Evolutionary conservation across 2,888 invertebrate genomes (phyloP).

Genomic region (Sinentomon sp.): DNA sequence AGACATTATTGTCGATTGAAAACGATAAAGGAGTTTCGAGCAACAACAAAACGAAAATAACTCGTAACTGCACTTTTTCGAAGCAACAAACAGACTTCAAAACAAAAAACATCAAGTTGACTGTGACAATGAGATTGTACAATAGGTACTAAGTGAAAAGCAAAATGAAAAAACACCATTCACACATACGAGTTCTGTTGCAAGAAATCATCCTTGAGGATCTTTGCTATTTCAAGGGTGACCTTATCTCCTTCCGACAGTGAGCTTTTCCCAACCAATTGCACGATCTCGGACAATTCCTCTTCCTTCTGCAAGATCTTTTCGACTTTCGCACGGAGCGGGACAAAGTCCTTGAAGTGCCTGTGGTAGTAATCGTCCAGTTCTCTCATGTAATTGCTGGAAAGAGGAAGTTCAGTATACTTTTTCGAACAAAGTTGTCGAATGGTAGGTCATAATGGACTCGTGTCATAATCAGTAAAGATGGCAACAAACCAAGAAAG

Average conservation of each 20-base stretch:
- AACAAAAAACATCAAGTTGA: no score
- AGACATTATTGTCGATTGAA: no score
- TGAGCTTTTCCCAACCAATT: slow-evolving; percentile 94
- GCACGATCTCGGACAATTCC: slow-evolving; percentile 97
- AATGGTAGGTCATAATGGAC: neutral
- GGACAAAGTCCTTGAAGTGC: slow-evolving; percentile 87
- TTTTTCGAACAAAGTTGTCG: neutral
- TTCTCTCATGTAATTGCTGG: slow-evolving; percentile 89
- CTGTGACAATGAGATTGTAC: no score
- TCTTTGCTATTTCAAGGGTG: slow-evolving; percentile 89
- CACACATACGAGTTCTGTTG: slow-evolving; percentile 82
- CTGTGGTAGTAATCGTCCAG: slow-evolving; percentile 99
- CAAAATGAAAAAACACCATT: no score
- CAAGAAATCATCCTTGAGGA: slow-evolving; percentile 95
- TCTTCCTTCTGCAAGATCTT: slow-evolving; percentile 96
- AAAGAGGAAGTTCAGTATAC: slow-evolving; percentile 15
- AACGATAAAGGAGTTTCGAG: no score
- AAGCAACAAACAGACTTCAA: no score
- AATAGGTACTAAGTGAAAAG: no score
- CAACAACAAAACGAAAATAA: no score
- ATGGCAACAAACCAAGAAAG: neutral
- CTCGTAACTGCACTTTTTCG: no score
- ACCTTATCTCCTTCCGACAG: slow-evolving; percentile 97
- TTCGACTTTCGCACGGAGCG: slow-evolving; percentile 70
- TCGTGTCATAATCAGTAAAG: neutral